Base-by-base conservation (phyloP, 1,140 invertebrate genomes). In the Colletes latitarsis region DNA sequence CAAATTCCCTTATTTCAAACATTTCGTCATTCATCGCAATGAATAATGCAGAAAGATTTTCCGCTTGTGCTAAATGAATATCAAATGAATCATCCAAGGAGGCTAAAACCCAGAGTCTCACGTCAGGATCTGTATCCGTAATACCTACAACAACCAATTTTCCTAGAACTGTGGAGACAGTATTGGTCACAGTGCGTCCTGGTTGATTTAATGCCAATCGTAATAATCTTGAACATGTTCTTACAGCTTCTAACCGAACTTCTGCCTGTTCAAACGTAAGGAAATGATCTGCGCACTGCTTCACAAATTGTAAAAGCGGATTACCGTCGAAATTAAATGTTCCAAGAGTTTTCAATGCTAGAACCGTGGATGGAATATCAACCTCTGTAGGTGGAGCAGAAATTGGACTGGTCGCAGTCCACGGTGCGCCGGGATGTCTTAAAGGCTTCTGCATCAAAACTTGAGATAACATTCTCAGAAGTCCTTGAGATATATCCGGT, bases 271-370 rank as follows among this genome's bases (percentile, higher is more conserved):
- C 98, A 90, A 97, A 97, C 9, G 96, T 96, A n/a, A 99, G 93
- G 90, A 98, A 99, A 91, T 97, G 96, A 87, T 99, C 98, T 3
- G 98, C 97, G 93, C 98, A 99, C 69, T 98, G 95, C 74, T 96
- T 95, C 0, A 99, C 97, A 94, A 99, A 99, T 88, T 98, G 97
- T 52, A 99, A 94, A 84, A 99, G 93, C 58, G 97, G 98, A 90
- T 98, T 97, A 5, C 97, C 98, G 92, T 99, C 97, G 93, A 99
- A 99, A 91, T 99, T 97, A 92, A 99, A 99, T 6, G 96, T 98
- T 4, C 98, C 98, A 1, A 99, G 94, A 4, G 99, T 99, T 89
- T 97, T 96, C 3, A 99, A 92, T 1, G 99, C 99, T 17, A 99
- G 93, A 4, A 99, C 98, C 66, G 98, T 97, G 70, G 96, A 98